Evolutionary conservation across 2,888 invertebrate genomes (phyloP).

Genomic region (Seira ritae): DNA sequence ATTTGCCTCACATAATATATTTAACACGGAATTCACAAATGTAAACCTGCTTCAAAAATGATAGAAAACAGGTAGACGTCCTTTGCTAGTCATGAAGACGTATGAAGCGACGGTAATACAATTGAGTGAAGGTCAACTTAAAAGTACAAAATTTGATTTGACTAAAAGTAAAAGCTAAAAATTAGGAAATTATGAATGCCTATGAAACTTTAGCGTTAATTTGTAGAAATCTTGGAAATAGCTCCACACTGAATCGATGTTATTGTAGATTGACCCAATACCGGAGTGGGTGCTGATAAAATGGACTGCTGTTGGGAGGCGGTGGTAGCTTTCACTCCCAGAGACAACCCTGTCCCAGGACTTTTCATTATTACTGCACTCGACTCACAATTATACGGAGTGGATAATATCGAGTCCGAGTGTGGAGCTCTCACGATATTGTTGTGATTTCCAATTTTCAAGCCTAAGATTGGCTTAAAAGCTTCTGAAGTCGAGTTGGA

Average conservation of each 20-base stretch:
- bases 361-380: conserved; percentile 1
- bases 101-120: too few relatives aligned
- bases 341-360: conserved; percentile 9
- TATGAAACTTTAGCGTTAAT: conserved; percentile 55
- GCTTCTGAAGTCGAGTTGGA: conserved; percentile 77
- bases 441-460: neutral
- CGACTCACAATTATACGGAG: conserved; percentile 5
- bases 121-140: neutral
- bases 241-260: conserved; percentile 33
- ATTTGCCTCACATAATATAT: too few relatives aligned
- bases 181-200: conserved; percentile 50
- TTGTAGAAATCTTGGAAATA: conserved; percentile 23
- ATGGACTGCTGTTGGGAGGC: neutral
- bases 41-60: too few relatives aligned
- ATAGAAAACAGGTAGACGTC: too few relatives aligned
- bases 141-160: neutral
- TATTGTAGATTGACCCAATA: conserved; percentile 18
- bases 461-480: conserved; percentile 28
- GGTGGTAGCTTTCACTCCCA: conserved; percentile 14
- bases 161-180: conserved; percentile 29
- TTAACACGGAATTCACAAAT: too few relatives aligned
- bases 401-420: neutral
- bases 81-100: too few relatives aligned
- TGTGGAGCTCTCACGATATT: neutral
- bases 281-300: neutral